Evolutionary conservation across 1,140 invertebrate genomes (phyloP).

Genomic region (Odontomachus brunneus): DNA sequence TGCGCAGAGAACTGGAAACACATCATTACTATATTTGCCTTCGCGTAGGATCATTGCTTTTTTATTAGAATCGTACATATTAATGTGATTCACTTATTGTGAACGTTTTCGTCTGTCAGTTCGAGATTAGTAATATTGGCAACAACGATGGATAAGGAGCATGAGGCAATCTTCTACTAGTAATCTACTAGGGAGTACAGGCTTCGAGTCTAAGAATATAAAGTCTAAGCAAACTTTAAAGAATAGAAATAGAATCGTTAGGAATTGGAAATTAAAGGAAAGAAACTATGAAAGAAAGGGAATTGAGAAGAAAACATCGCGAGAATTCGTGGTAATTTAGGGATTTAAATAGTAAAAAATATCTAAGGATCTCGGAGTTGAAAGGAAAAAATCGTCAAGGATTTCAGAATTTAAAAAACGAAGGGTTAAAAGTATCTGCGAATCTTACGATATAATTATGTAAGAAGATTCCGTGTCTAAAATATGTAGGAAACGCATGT

Average conservation of each 20-base stretch:
- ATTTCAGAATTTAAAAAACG: background rate
- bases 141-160: background rate
- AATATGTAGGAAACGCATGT: conserved; percentile 18
- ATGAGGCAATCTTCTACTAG: background rate
- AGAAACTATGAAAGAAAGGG: too few relatives aligned
- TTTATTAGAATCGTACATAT: background rate
- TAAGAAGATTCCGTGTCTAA: background rate
- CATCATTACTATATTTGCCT: background rate
- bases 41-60: background rate
- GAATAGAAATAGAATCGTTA: too few relatives aligned
- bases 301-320: too few relatives aligned
- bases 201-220: too few relatives aligned
- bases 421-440: background rate
- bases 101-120: background rate
- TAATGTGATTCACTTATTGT: background rate
- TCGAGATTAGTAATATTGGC: conserved; percentile 1
- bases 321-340: background rate
- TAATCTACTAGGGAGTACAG: too few relatives aligned
- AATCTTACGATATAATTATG: background rate
- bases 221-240: too few relatives aligned
- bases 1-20: background rate
- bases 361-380: background rate
- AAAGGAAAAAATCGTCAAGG: background rate
- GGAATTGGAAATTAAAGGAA: too few relatives aligned
- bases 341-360: background rate